Percentiles rank a stretch among this genome's conserved stretches.
Conservation (phyloP, 2,797 vertebrate species). For the Siniperca scherzeri region DNA sequence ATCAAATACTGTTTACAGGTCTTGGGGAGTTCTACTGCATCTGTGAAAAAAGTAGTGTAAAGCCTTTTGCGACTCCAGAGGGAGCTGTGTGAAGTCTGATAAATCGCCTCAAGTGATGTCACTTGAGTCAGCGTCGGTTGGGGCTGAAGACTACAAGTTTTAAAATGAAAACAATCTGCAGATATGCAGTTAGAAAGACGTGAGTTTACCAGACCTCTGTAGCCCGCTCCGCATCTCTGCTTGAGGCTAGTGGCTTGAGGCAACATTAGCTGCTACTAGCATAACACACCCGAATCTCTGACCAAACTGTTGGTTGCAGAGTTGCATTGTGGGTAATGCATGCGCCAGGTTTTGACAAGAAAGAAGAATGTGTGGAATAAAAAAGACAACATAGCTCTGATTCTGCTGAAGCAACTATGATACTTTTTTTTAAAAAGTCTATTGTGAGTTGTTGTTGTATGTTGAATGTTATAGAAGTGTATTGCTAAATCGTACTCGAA, state of each 20-base stretch:
- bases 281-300: not conserved
- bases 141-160: not conserved
- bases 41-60: not conserved
- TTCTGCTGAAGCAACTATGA: not conserved
- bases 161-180: not conserved
- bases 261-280: not conserved
- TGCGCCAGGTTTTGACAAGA: not conserved
- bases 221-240: not conserved
- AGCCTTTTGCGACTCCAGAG: not conserved
- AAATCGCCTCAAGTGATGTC: not conserved
- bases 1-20: not conserved
- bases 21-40: not conserved
- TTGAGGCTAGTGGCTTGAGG: not conserved
- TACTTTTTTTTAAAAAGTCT: not conserved
- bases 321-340: not conserved
- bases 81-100: not conserved
- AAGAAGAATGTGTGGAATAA: not conserved
- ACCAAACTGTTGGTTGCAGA: not conserved
- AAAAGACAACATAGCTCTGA: not conserved
- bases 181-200: not conserved
- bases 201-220: not conserved
- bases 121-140: not conserved
- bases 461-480: not conserved
- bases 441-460: not conserved
- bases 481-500: not conserved